Conservation (phyloP, 2,113 vertebrate species). For the Podarcis cretensis region DNA sequence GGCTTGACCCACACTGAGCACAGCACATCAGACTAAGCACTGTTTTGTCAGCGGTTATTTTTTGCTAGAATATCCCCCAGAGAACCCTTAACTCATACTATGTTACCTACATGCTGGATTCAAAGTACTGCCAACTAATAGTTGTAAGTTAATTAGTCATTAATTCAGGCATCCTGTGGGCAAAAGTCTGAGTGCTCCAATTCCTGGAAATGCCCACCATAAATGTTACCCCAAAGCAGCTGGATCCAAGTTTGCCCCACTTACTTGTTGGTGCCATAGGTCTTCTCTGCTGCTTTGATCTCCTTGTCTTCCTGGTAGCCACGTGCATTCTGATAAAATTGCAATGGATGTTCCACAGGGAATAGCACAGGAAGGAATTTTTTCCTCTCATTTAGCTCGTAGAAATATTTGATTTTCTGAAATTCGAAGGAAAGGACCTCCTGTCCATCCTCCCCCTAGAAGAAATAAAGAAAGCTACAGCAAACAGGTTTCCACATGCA, state of each 20-base stretch:
- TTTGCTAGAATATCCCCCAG: neutral
- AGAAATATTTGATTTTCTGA: slow-evolving; percentile 94
- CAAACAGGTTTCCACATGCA: neutral
- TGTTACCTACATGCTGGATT: neutral
- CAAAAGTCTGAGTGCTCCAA: fast-evolving
- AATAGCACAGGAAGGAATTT: slow-evolving; percentile 88
- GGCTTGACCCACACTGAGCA: neutral
- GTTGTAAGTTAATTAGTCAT: neutral
- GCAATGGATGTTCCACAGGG: slow-evolving; percentile 80
- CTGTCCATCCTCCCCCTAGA: slow-evolving; percentile 83
- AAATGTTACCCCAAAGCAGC: too few species aligned
- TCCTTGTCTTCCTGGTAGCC: slow-evolving; percentile 93
- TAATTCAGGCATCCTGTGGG: neutral
- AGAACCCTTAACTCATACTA: neutral
- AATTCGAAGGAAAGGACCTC: slow-evolving; percentile 90
- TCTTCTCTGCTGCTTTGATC: slow-evolving; percentile 86
- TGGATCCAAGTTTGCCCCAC: neutral
- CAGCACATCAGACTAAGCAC: neutral
- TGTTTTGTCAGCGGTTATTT: neutral
- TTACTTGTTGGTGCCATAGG: slow-evolving; percentile 87
- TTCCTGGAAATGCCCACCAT: neutral
- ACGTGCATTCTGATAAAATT: slow-evolving; percentile 86
- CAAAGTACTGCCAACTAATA: neutral
- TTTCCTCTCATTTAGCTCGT: slow-evolving; percentile 82
- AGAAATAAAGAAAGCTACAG: neutral